Evolutionary conservation across 2,888 invertebrate species (phyloP), one percentile per base, ranked within the genome.

Genomic region (Ethmia dodecea): DNA sequence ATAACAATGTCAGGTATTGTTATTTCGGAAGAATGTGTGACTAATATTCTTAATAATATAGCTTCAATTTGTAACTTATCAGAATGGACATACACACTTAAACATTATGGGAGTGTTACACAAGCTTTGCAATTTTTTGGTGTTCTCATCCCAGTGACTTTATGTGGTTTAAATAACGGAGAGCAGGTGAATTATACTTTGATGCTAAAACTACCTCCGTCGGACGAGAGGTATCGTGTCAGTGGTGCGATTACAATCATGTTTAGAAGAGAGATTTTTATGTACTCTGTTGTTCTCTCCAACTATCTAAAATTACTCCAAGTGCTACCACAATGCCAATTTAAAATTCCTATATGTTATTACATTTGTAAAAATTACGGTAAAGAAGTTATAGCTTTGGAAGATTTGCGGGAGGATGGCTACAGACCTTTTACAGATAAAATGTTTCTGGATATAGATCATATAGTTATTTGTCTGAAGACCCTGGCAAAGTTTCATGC

Each of bases 111-210:
- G 38, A 55, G 39, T 42, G 63, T 74, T 13, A 80, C 72, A 1
- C 83, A 83, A 48, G 84, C 84, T 43, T n/a, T n/a, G n/a, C n/a
- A n/a, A n/a, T 86, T 78, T 45, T 86, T 86, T 24, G 84, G 81
- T 18, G 51, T 75, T 28, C 52, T 84, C 13, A 47, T 83, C 24
- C 83, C 84, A 4, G 47, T 77, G 27, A 42, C 52, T 27, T 43
- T 84, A 43, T 46, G 41, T 13, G 76, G 70, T 9, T 52, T 47
- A 39, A 38, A 31, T 22, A 25, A 56, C 24, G 50, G 43, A 1
- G 44, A 47, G 16, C 38, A 45, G 22, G 43, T 57, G 22, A 45
- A 28, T 33, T 40, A 73, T n/a, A 40, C 55, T 20, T 33, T 80
- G 15, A 67, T 80, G 31, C 50, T 84, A 35, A 86, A 86, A 58